Percentiles rank a stretch among this genome's conserved stretches.
Conservation (phyloP, 2,797 vertebrate species). For the Clarias fuscus region DNA sequence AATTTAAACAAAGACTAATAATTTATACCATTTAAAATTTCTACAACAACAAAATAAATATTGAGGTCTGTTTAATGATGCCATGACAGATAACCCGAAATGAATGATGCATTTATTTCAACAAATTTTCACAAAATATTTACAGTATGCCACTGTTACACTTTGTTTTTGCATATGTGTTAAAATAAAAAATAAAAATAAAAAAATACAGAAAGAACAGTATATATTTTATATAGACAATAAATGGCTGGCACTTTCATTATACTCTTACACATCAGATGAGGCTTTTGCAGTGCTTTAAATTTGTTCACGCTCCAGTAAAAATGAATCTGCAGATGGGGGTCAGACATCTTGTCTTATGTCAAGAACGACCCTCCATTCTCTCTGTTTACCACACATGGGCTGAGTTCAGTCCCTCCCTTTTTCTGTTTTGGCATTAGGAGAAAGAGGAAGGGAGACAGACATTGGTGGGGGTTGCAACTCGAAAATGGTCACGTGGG, state of each 20-base stretch:
- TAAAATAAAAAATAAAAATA: not conserved
- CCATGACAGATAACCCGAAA: not conserved
- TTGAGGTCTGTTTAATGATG: not conserved
- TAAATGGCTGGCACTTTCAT: not conserved
- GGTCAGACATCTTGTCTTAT: constrained; percentile 17
- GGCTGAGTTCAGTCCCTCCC: not conserved
- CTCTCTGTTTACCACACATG: not conserved
- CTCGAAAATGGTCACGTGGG: constrained; percentile 24
- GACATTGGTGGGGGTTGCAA: constrained; percentile 12
- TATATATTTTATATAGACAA: not conserved
- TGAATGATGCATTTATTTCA: not conserved
- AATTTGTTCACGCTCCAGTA: not conserved
- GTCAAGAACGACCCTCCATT: not conserved
- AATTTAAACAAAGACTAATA: not conserved
- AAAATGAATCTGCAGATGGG: not conserved
- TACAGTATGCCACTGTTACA: not conserved
- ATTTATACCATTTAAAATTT: not conserved
- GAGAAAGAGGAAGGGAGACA: constrained; percentile 6
- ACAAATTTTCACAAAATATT: not conserved
- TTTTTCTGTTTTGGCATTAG: constrained; percentile 3
- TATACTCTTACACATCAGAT: not conserved
- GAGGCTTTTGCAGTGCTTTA: not conserved
- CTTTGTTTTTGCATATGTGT: not conserved
- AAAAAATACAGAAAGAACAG: not conserved
- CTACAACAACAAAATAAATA: not conserved